Percentiles rank a stretch among this genome's conserved stretches.
These are phyloP conservation scores for Acanthoscelides obtectus DNA, from an alignment of 2,888 invertebrate species.

Conservation along the genomic window DNA sequence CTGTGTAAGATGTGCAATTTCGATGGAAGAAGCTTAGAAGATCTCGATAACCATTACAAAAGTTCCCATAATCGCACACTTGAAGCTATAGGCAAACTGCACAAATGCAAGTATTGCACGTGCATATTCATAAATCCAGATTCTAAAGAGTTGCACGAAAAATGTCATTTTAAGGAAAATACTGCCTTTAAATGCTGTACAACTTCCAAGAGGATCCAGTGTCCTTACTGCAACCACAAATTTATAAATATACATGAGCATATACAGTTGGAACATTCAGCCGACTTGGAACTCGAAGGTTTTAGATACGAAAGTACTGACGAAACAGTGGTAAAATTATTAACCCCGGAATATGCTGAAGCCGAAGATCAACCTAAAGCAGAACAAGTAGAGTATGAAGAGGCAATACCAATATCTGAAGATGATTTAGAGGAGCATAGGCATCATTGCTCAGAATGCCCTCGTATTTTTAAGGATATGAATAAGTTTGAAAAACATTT, in stretches of 20 bases:
- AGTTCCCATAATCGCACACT: neutral
- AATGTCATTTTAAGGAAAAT: neutral
- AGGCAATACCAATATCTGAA: no score
- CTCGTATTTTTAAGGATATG: no score
- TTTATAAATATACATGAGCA: neutral
- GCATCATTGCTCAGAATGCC: no score
- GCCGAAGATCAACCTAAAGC: no score
- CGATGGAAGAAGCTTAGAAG: neutral
- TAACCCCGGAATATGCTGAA: no score
- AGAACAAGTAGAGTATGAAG: no score
- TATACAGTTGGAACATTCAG: neutral
- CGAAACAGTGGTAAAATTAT: neutral
- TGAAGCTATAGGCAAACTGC: neutral
- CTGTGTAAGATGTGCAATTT: neutral
- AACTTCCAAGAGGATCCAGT: neutral
- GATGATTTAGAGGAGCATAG: no score
- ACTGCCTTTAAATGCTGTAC: neutral
- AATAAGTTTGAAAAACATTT: no score
- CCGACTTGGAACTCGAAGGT: neutral
- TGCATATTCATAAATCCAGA: neutral
- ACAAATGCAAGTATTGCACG: neutral
- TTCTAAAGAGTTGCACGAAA: neutral
- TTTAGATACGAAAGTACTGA: neutral
- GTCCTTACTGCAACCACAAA: neutral
- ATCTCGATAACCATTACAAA: neutral